Percentiles rank a stretch among this genome's conserved stretches.
These are phyloP conservation scores for Cantharis rufa DNA, from an alignment of 2,888 invertebrate species.

Conservation along the genomic window DNA sequence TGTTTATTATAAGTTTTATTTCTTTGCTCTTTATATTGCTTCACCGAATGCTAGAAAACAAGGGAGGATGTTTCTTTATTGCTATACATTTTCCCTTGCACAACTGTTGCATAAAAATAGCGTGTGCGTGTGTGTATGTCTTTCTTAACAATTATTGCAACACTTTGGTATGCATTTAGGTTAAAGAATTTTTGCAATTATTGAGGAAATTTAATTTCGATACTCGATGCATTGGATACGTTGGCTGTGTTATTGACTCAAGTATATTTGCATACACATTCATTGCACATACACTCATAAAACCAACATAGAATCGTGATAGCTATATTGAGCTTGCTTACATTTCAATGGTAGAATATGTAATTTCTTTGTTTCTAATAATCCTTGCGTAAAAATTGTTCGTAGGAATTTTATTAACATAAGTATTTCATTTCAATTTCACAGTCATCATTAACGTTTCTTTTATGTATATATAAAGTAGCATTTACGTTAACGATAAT, in stretches of 20 bases:
- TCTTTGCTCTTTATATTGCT: background rate
- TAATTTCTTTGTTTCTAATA: constrained; percentile 15
- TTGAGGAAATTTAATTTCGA: background rate
- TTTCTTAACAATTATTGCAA: background rate
- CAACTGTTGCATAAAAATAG: background rate
- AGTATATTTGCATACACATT: background rate
- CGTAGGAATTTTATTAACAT: constrained; percentile 3
- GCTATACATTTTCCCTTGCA: background rate
- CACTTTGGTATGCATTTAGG: background rate
- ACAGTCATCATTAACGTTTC: background rate
- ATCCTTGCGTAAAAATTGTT: constrained; percentile 5
- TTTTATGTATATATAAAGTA: background rate
- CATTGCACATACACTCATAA: background rate
- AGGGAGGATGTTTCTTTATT: background rate
- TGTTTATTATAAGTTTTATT: background rate
- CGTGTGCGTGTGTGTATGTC: background rate
- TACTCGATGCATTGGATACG: background rate
- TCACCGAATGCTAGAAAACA: background rate
- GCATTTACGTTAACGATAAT: background rate
- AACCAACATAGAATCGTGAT: background rate
- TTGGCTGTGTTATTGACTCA: background rate
- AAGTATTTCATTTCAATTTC: constrained; percentile 4
- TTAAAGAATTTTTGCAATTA: background rate
- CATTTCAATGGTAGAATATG: constrained; percentile 21
- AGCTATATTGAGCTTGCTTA: constrained; percentile 6